Conservation (phyloP, 2,113 vertebrate species). For the Okapia johnstoni region DNA sequence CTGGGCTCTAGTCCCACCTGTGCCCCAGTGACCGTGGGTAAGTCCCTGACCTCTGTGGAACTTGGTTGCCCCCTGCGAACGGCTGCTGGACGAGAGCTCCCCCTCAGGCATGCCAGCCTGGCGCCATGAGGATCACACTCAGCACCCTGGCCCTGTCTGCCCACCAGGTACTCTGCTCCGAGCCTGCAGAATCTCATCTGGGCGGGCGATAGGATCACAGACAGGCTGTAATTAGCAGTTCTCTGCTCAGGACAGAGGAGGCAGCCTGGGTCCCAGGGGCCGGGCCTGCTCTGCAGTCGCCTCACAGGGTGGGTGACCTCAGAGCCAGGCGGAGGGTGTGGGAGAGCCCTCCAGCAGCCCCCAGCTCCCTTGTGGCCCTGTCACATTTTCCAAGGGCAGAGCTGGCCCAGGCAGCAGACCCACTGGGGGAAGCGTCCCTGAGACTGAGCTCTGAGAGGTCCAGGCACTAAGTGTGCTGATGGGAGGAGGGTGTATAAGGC, state of each 20-base stretch:
- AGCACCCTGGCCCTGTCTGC: background rate
- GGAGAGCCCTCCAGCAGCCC: background rate
- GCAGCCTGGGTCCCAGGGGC: background rate
- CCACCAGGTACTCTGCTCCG: background rate
- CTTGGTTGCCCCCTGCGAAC: background rate
- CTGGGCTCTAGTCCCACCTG: background rate
- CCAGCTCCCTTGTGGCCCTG: background rate
- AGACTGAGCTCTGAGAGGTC: background rate
- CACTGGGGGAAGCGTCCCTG: background rate
- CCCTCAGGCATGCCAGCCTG: background rate
- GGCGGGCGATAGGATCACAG: background rate
- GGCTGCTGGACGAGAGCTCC: background rate
- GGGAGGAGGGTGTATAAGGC: background rate
- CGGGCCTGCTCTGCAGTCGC: background rate
- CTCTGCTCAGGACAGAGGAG: slow-evolving; percentile 54
- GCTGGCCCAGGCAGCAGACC: background rate
- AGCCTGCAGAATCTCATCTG: background rate
- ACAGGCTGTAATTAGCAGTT: background rate
- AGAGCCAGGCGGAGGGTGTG: background rate
- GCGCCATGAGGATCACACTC: background rate
- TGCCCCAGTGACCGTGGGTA: background rate
- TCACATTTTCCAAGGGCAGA: background rate
- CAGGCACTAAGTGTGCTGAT: background rate
- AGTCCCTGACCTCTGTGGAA: background rate
- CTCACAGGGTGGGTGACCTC: background rate